A percentile compares a stretch with the other conserved stretches of the same genome.
phyloP scores from a whole-genome alignment of 2,113 vertebrate genomes.

The Bufo gargarizans region DNA sequence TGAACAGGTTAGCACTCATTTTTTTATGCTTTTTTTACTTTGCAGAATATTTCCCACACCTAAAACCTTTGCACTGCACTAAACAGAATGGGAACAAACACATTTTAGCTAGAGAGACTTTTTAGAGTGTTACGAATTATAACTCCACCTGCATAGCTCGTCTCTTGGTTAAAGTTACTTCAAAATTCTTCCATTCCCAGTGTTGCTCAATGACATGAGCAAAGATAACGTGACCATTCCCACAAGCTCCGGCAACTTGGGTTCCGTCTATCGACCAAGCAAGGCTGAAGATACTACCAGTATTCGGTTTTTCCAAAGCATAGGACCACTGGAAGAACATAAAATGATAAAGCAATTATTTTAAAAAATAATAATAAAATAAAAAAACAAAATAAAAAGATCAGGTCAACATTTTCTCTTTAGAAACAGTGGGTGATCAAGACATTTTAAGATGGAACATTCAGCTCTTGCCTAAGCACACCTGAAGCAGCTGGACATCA shows the following conservation, averaged over 20 bases:
- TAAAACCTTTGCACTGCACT: too few species aligned
- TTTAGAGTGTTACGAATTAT: background rate
- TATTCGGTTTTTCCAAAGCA: conserved; percentile 92
- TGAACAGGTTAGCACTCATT: too few species aligned
- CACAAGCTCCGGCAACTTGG: conserved; percentile 91
- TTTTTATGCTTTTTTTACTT: too few species aligned
- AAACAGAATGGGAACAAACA: too few species aligned
- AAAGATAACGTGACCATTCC: conserved; percentile 94
- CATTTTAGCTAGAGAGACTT: too few species aligned
- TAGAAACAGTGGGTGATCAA: background rate
- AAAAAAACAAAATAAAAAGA: background rate
- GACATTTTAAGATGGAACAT: conserved; percentile 6
- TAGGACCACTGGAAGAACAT: conserved; percentile 87
- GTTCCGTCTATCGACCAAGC: conserved; percentile 93
- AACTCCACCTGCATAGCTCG: conserved; percentile 90
- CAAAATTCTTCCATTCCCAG: conserved; percentile 95
- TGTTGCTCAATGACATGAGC: conserved; percentile 92
- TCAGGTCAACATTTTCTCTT: background rate
- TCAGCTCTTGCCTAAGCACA: conserved; percentile 17
- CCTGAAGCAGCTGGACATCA: conserved; percentile 46
- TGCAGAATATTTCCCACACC: too few species aligned
- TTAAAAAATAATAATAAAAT: background rate
- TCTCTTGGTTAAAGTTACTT: conserved; percentile 89
- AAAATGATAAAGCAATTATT: background rate
- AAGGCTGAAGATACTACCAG: conserved; percentile 89